Conservation (phyloP, 2,113 vertebrate genomes). For the Chaetodon trifascialis region DNA sequence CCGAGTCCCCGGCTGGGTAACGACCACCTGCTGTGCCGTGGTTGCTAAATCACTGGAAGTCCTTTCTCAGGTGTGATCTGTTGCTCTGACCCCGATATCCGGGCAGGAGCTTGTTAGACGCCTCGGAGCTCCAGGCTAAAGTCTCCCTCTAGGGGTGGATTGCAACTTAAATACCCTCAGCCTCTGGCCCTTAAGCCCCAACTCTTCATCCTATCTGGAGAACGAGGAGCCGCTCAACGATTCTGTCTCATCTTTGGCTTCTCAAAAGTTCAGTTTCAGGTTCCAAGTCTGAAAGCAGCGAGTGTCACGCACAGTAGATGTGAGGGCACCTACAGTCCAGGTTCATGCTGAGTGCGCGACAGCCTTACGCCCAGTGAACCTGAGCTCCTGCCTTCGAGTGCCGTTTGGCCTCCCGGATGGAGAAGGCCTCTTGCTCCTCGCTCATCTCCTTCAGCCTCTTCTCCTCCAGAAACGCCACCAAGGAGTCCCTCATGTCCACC, state of each 20-base stretch:
- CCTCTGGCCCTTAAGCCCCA: neutral
- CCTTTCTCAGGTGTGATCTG: neutral
- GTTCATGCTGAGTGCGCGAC: neutral
- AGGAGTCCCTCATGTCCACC: conserved; percentile 90
- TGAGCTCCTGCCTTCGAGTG: conserved; percentile 75
- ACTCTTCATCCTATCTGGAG: neutral
- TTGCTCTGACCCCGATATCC: neutral
- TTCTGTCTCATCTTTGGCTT: conserved; percentile 76
- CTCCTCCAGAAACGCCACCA: conserved; percentile 92
- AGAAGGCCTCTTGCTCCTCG: conserved; percentile 75
- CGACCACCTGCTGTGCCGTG: conserved; percentile 8
- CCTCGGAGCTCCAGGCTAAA: conserved; percentile 30
- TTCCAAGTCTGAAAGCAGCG: conserved; percentile 42
- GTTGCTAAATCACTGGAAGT: conserved; percentile 4
- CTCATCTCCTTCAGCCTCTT: conserved; percentile 89
- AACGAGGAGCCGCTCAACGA: neutral
- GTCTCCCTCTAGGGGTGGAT: conserved; percentile 63
- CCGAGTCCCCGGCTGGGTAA: neutral
- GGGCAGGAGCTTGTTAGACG: neutral
- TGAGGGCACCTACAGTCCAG: conserved; percentile 5
- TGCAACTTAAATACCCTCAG: conserved; percentile 4
- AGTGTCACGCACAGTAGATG: conserved; percentile 6
- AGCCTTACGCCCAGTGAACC: conserved; percentile 81
- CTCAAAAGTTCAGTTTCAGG: conserved; percentile 27
- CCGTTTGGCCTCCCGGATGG: conserved; percentile 82